Evolutionary conservation across 2,888 invertebrate species (phyloP).

Genomic region (Zelleria hepariella): DNA sequence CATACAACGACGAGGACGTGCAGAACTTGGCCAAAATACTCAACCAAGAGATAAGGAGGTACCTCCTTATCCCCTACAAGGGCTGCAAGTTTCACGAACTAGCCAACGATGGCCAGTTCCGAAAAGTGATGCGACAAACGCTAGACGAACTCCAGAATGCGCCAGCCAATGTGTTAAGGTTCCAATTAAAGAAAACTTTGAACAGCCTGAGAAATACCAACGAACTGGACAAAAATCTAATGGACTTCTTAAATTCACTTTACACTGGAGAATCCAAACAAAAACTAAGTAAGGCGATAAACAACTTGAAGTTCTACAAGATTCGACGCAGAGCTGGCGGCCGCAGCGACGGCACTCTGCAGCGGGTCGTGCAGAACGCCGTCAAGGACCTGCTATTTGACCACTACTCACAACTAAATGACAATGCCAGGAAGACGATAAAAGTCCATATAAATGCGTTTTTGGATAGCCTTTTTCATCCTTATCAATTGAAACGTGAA

Average conservation of each 20-base stretch:
- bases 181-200: not conserved
- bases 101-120: not conserved
- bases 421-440: slow-evolving; percentile 16
- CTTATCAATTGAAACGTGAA: no score
- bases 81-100: slow-evolving; percentile 30
- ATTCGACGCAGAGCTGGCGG: not conserved
- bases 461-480: no score
- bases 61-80: slow-evolving; percentile 25
- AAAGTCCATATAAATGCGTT: slow-evolving; percentile 19
- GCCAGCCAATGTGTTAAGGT: not conserved
- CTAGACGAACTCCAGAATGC: not conserved
- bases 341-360: not conserved
- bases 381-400: slow-evolving; percentile 20
- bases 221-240: not conserved
- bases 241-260: not conserved
- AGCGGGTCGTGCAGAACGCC: slow-evolving; percentile 14
- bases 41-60: slow-evolving; percentile 28
- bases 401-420: slow-evolving; percentile 21
- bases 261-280: not conserved
- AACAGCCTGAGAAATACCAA: not conserved
- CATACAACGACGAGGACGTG: slow-evolving; percentile 29
- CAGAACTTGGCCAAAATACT: slow-evolving; percentile 22
- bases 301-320: not conserved
- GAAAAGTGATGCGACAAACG: not conserved
- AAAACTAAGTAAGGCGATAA: not conserved